Conservation (phyloP, 2,888 invertebrate species). For the Nezara viridula region DNA sequence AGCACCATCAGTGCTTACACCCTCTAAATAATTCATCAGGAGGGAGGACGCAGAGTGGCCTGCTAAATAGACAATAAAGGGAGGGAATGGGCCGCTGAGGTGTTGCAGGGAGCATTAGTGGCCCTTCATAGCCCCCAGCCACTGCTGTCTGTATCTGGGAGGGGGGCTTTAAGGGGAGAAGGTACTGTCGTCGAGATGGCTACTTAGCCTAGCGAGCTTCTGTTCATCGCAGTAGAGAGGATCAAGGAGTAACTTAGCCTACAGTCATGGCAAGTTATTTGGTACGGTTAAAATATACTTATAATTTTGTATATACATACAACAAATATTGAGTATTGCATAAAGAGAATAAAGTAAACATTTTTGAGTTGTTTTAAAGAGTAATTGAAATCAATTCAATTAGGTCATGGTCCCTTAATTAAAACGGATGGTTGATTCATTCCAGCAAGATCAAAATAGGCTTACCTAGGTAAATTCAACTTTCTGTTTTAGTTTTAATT, state of each 20-base stretch:
- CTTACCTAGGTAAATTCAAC: no score
- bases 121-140: slow-evolving; percentile 1
- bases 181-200: neutral
- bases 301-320: no score
- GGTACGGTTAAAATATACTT: neutral
- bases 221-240: neutral
- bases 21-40: slow-evolving; percentile 42
- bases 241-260: neutral
- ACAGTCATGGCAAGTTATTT: neutral
- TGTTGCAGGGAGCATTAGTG: slow-evolving; percentile 25
- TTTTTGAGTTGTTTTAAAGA: no score
- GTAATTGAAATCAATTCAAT: no score
- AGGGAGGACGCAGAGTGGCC: neutral
- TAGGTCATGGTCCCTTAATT: no score
- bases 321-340: no score
- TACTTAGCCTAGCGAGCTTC: neutral
- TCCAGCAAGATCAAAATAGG: no score
- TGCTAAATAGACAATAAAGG: slow-evolving; percentile 35
- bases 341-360: no score
- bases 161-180: neutral
- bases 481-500: no score
- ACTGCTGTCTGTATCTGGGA: neutral
- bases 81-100: neutral
- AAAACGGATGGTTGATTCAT: no score
- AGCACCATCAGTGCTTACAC: slow-evolving; percentile 16